Evolutionary conservation across 2,888 invertebrate genomes (phyloP).

Genomic region (Tetranychus piercei): DNA sequence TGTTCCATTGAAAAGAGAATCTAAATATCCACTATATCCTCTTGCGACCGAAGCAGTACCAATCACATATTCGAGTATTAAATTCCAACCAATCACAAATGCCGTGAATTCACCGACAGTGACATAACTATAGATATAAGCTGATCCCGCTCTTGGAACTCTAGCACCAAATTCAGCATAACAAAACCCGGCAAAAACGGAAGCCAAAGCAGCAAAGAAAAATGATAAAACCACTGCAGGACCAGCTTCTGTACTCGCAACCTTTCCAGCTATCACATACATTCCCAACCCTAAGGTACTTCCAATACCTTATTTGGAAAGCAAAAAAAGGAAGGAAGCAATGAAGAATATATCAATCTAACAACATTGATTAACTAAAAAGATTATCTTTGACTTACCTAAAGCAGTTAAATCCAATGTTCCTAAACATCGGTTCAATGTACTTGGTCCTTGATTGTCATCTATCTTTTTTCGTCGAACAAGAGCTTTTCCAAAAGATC

Average conservation of each 20-base stretch:
- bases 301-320: conserved; percentile 53
- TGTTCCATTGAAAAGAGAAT: conserved; percentile 33
- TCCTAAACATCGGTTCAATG: conserved; percentile 46
- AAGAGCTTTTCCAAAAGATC: neutral
- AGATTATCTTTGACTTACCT: conserved; percentile 34
- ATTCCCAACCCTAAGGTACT: conserved; percentile 61
- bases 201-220: conserved; percentile 77
- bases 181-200: conserved; percentile 65
- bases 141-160: conserved; percentile 74
- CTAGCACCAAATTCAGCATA: conserved; percentile 79
- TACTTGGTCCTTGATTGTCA: neutral
- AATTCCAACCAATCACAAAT: conserved; percentile 38
- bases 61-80: conserved; percentile 35
- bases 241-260: conserved; percentile 68
- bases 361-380: neutral
- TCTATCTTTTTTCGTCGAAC: conserved; percentile 9
- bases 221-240: conserved; percentile 78
- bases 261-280: conserved; percentile 74
- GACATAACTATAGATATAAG: conserved; percentile 77
- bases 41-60: conserved; percentile 41
- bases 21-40: conserved; percentile 35
- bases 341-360: neutral
- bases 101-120: conserved; percentile 40
- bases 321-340: conserved; percentile 43
- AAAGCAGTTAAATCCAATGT: conserved; percentile 67